Evolutionary conservation across 2,797 vertebrate species (phyloP).

Genomic region (Coracias cyanogaster): DNA sequence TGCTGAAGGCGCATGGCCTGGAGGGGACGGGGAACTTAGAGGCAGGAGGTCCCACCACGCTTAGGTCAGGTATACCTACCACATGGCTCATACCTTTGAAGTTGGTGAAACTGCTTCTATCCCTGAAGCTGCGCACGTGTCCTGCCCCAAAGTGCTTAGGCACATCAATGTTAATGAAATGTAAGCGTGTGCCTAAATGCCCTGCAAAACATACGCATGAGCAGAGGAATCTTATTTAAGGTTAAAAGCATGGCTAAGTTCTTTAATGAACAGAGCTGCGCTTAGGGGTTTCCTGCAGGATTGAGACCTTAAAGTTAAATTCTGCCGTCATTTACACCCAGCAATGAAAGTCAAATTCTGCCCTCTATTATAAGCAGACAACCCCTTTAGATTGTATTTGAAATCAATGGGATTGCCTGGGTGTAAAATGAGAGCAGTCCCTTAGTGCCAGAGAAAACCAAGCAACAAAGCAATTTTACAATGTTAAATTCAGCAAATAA

Average conservation of each 20-base stretch:
- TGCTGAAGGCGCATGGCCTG: rapidly evolving
- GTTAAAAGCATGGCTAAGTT: slow-evolving; percentile 38
- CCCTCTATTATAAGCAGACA: slow-evolving; percentile 72
- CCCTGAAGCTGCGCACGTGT: background rate
- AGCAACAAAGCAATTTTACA: slow-evolving; percentile 56
- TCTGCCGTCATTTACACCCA: slow-evolving; percentile 45
- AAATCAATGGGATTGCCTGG: slow-evolving; percentile 70
- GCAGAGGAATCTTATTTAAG: slow-evolving; percentile 44
- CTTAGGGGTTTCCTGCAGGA: slow-evolving; percentile 46
- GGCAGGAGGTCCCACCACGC: rapidly evolving
- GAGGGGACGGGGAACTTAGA: rapidly evolving
- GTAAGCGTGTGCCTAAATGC: background rate
- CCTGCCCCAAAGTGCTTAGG: background rate
- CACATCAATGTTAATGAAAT: background rate
- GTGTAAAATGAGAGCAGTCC: slow-evolving; percentile 45
- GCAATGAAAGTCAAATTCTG: slow-evolving; percentile 72
- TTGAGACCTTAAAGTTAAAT: slow-evolving; percentile 57
- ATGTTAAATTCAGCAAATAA: slow-evolving; percentile 47
- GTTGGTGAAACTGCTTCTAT: background rate
- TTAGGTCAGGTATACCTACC: background rate
- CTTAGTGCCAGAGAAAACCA: slow-evolving; percentile 59
- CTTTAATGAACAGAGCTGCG: slow-evolving; percentile 33
- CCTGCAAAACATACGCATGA: background rate
- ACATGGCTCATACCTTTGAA: rapidly evolving
- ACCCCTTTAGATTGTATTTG: slow-evolving; percentile 66